A percentile compares a stretch with the other conserved stretches of the same genome.
Conservation (phyloP, 2,797 vertebrate species). For the Macropodus opercularis region DNA sequence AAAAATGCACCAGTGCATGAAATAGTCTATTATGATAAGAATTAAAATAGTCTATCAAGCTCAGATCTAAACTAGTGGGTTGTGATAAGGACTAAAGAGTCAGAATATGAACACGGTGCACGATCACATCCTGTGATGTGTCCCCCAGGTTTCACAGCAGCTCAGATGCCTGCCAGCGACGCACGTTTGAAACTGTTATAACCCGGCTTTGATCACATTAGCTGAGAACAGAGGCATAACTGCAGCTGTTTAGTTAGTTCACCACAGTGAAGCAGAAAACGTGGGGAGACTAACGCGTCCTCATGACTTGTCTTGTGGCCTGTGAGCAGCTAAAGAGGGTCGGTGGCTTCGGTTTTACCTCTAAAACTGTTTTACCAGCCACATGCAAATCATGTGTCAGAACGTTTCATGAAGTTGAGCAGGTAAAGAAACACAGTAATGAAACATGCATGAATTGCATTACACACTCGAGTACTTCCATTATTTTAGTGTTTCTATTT, state of each 20-base stretch:
- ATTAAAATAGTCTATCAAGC: slow-evolving; percentile 78
- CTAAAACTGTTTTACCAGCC: too few relatives aligned
- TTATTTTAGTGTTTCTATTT: too few relatives aligned
- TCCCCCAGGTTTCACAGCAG: slow-evolving; percentile 57
- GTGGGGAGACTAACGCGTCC: neutral
- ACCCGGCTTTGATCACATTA: slow-evolving; percentile 71
- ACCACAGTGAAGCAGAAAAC: neutral
- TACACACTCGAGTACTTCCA: too few relatives aligned
- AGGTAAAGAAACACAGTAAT: too few relatives aligned
- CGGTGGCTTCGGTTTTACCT: too few relatives aligned
- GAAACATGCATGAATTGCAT: too few relatives aligned
- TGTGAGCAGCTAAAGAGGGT: neutral
- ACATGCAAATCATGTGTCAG: too few relatives aligned
- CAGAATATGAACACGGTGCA: slow-evolving; percentile 47
- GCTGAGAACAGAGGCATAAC: slow-evolving; percentile 56
- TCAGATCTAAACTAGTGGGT: slow-evolving; percentile 60
- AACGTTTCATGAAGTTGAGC: too few relatives aligned
- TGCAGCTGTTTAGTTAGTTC: slow-evolving; percentile 25
- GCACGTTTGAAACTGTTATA: slow-evolving; percentile 56
- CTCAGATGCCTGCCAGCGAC: slow-evolving; percentile 49
- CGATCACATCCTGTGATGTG: slow-evolving; percentile 52
- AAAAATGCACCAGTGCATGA: slow-evolving; percentile 73
- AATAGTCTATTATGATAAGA: slow-evolving; percentile 81
- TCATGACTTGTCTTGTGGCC: too few relatives aligned
- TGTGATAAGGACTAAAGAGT: slow-evolving; percentile 69